These are phyloP conservation scores for Aleiodes alternator DNA, from an alignment of 2,888 invertebrate genomes.

Conservation along the genomic window DNA sequence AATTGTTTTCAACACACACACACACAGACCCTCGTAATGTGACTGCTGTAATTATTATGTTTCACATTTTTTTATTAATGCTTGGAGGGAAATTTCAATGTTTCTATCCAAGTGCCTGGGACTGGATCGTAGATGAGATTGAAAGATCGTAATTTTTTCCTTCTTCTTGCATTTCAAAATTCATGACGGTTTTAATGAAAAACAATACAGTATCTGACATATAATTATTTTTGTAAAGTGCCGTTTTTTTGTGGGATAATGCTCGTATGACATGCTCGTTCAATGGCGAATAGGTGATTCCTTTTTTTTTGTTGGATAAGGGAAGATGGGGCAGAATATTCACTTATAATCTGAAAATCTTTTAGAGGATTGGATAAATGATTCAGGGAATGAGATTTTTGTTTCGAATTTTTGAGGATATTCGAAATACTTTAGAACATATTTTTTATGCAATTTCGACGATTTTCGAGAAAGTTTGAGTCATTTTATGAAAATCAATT, in stretches of 20 bases:
- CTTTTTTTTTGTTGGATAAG: background rate
- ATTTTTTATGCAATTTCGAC: no score
- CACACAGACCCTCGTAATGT: background rate
- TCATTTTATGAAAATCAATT: no score
- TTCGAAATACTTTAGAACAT: no score
- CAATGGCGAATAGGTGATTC: conserved; percentile 35
- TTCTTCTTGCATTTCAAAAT: background rate
- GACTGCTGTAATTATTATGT: background rate
- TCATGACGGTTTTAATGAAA: background rate
- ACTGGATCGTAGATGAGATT: background rate
- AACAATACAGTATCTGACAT: background rate
- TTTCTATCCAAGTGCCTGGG: conserved; percentile 23
- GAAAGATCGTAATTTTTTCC: background rate
- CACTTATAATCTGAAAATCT: no score
- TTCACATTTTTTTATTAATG: conserved; percentile 17
- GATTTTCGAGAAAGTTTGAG: no score
- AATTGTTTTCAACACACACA: conserved; percentile 4
- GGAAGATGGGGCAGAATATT: no score
- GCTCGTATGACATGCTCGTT: conserved; percentile 17
- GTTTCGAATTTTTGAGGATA: no score
- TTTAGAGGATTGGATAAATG: no score
- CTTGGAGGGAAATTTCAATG: background rate
- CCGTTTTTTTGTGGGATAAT: conserved; percentile 31
- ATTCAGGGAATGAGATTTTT: no score
- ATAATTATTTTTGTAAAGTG: conserved; percentile 56